phyloP scores from a whole-genome alignment of 2,113 vertebrate species.

The Trinectes maculatus region DNA sequence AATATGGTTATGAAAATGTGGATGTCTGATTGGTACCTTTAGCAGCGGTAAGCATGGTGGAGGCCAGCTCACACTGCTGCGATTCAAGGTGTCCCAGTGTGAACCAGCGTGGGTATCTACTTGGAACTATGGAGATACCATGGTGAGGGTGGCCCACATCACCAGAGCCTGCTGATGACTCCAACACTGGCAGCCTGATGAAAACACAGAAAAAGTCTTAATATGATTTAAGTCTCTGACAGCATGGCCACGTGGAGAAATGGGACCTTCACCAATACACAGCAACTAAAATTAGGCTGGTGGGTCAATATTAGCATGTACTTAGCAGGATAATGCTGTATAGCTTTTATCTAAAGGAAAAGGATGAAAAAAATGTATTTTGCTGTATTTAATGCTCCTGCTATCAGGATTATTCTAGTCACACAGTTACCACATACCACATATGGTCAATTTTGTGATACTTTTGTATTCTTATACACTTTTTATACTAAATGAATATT shows the following conservation, averaged over 20 bases:
- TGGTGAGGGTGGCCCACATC: constrained; percentile 94
- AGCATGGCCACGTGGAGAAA: not conserved
- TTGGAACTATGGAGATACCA: constrained; percentile 94
- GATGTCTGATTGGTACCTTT: constrained; percentile 60
- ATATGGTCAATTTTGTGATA: too few relatives aligned
- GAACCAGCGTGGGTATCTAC: constrained; percentile 97
- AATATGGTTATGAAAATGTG: rapidly evolving
- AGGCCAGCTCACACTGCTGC: constrained; percentile 97
- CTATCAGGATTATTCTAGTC: too few relatives aligned
- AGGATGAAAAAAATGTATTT: too few relatives aligned
- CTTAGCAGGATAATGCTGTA: too few relatives aligned
- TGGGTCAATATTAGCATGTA: not conserved
- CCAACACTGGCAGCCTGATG: constrained; percentile 91
- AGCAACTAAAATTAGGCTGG: not conserved
- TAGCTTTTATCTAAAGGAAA: too few relatives aligned
- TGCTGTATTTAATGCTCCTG: too few relatives aligned
- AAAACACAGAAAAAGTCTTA: not conserved
- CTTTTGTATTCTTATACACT: too few relatives aligned
- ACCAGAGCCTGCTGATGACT: constrained; percentile 88
- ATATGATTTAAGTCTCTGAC: not conserved
- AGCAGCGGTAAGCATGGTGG: constrained; percentile 96
- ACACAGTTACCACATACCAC: too few relatives aligned
- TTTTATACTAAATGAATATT: too few relatives aligned
- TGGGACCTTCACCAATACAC: not conserved
- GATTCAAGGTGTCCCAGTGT: constrained; percentile 98